Evolutionary conservation across 1,140 invertebrate species (phyloP).

Genomic region (Asobara japonica): DNA sequence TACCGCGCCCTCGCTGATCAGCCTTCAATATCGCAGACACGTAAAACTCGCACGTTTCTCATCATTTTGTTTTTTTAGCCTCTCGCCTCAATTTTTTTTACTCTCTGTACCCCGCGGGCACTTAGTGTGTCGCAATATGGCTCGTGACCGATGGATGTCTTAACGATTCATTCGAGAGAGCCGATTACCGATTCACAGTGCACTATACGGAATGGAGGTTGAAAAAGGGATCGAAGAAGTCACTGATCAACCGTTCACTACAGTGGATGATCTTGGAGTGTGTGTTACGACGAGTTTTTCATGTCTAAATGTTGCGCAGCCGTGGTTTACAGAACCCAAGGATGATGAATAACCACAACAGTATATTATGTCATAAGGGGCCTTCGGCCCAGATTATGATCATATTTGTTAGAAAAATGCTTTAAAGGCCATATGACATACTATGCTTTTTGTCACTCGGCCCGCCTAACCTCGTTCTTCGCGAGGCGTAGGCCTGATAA

Average conservation of each 20-base stretch:
- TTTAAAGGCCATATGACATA: too few relatives aligned
- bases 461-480: too few relatives aligned
- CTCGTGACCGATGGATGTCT: constrained; percentile 16
- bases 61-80: background rate
- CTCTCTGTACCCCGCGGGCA: background rate
- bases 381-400: too few relatives aligned
- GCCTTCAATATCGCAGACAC: background rate
- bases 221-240: constrained; percentile 4
- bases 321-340: background rate
- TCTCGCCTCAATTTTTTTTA: background rate
- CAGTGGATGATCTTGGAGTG: background rate
- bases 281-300: background rate
- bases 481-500: too few relatives aligned
- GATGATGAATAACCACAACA: background rate
- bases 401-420: too few relatives aligned
- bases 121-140: background rate
- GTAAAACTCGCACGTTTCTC: background rate
- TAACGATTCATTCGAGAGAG: constrained; percentile 8
- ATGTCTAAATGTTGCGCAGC: background rate
- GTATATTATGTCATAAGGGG: too few relatives aligned
- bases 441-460: too few relatives aligned
- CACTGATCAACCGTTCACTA: constrained; percentile 2
- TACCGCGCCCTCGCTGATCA: too few relatives aligned
- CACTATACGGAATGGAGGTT: constrained; percentile 2
- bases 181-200: background rate